These are phyloP conservation scores for Quadroppia sp. DNA, from an alignment of 2,888 invertebrate species.

Conservation along the genomic window DNA sequence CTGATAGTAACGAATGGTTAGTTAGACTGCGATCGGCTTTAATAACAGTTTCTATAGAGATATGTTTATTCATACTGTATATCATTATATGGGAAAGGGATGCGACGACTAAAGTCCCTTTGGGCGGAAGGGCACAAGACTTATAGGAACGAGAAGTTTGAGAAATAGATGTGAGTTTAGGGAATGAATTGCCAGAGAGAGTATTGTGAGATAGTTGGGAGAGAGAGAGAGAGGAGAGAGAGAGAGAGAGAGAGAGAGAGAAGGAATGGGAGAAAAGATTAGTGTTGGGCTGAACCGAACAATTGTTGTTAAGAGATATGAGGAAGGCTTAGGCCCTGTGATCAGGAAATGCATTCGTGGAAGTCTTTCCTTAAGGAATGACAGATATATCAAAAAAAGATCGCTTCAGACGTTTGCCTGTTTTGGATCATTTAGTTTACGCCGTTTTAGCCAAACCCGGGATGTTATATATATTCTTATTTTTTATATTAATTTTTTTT, in stretches of 20 bases:
- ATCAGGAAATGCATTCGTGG: slow-evolving; percentile 25
- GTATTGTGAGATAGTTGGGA: neutral
- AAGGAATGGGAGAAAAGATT: neutral
- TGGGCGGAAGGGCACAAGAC: slow-evolving; percentile 21
- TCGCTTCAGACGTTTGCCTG: neutral
- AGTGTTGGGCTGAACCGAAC: slow-evolving; percentile 21
- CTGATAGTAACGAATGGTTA: slow-evolving; percentile 1
- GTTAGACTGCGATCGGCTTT: slow-evolving; percentile 7
- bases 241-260: neutral
- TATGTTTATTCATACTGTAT: slow-evolving; percentile 17
- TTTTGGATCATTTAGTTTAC: slow-evolving; percentile 8
- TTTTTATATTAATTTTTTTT: too few relatives aligned
- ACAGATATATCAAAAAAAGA: slow-evolving; percentile 21
- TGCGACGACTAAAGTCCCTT: slow-evolving; percentile 19
- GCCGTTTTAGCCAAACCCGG: too few relatives aligned
- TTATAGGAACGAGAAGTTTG: neutral
- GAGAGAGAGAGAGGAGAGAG: neutral
- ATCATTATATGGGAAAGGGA: slow-evolving; percentile 25
- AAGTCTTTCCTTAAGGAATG: slow-evolving; percentile 20
- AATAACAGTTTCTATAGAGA: slow-evolving; percentile 13
- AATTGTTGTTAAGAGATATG: slow-evolving; percentile 32
- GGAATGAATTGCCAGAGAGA: slow-evolving; percentile 50
- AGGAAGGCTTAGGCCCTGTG: slow-evolving; percentile 22
- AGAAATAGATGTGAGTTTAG: neutral
- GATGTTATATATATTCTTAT: too few relatives aligned